Percentiles rank a stretch among this genome's conserved stretches.
phyloP scores from a whole-genome alignment of 1,140 invertebrate genomes.

The Intoshia linei region DNA sequence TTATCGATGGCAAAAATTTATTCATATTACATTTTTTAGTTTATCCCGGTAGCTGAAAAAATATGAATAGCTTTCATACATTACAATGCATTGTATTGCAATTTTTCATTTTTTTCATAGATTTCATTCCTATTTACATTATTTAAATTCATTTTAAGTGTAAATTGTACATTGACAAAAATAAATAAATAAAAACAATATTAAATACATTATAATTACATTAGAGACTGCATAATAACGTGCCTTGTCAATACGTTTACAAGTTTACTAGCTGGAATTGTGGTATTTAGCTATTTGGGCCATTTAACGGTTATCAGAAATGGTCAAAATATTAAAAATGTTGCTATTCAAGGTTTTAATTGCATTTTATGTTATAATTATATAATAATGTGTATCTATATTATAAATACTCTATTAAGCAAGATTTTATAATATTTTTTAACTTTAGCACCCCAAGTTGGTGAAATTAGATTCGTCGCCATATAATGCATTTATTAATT shows the following conservation, averaged over 20 bases:
- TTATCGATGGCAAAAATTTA: too few relatives aligned
- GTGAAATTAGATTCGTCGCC: too few relatives aligned
- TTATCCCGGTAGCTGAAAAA: conserved; percentile 1
- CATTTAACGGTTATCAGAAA: conserved; percentile 53
- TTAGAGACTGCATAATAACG: conserved; percentile 32
- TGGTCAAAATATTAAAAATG: conserved; percentile 41
- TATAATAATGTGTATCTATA: too few relatives aligned
- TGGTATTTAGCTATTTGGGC: conserved; percentile 65
- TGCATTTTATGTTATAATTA: neutral
- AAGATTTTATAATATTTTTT: too few relatives aligned
- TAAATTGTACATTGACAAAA: too few relatives aligned
- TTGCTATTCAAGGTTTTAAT: conserved; percentile 42
- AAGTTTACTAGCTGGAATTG: conserved; percentile 60
- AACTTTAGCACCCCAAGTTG: too few relatives aligned
- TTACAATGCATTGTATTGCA: neutral
- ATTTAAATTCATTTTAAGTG: too few relatives aligned
- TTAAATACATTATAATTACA: conserved; percentile 9
- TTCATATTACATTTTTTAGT: neutral
- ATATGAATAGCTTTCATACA: neutral
- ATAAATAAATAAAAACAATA: neutral
- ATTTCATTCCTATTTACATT: neutral
- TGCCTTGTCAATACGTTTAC: conserved; percentile 42
- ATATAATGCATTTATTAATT: too few relatives aligned
- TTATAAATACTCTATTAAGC: too few relatives aligned
- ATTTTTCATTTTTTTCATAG: neutral